phyloP scores from a whole-genome alignment of 2,113 vertebrate species.

The Periophthalmodon schlosseri region DNA sequence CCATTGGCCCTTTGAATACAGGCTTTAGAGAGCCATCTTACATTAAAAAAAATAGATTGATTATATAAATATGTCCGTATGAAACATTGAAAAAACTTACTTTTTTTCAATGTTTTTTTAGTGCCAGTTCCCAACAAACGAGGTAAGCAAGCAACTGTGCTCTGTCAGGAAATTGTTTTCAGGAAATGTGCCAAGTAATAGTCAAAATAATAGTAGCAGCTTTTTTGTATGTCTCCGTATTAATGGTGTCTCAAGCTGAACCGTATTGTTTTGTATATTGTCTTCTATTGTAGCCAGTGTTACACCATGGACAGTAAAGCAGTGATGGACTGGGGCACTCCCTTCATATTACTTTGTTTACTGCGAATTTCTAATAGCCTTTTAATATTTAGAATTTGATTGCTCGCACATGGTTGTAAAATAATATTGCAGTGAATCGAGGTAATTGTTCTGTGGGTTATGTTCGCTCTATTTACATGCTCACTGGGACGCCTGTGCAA shows the following conservation, averaged over 20 bases:
- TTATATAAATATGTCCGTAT: neutral
- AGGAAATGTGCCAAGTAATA: neutral
- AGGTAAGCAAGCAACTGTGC: constrained; percentile 68
- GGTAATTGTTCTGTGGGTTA: no score
- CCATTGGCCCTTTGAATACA: neutral
- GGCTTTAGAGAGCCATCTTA: neutral
- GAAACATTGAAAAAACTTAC: constrained; percentile 50
- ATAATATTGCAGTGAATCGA: no score
- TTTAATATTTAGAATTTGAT: neutral
- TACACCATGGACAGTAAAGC: neutral
- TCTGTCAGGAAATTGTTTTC: constrained; percentile 9
- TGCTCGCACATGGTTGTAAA: neutral
- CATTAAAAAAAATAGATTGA: no score
- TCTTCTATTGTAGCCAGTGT: constrained; percentile 21
- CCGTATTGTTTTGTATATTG: constrained; percentile 11
- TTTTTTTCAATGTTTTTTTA: constrained; percentile 60
- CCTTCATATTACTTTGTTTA: neutral
- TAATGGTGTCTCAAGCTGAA: constrained; percentile 26
- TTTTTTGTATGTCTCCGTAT: constrained; percentile 32
- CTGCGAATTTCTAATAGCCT: neutral
- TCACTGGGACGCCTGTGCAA: no score
- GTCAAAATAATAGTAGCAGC: neutral
- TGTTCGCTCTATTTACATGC: no score
- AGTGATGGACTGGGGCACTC: neutral
- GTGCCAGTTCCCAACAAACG: constrained; percentile 71